Percentiles rank a stretch among this genome's conserved stretches.
Conservation (phyloP, 2,797 vertebrate species). For the Anguilla obscura region DNA sequence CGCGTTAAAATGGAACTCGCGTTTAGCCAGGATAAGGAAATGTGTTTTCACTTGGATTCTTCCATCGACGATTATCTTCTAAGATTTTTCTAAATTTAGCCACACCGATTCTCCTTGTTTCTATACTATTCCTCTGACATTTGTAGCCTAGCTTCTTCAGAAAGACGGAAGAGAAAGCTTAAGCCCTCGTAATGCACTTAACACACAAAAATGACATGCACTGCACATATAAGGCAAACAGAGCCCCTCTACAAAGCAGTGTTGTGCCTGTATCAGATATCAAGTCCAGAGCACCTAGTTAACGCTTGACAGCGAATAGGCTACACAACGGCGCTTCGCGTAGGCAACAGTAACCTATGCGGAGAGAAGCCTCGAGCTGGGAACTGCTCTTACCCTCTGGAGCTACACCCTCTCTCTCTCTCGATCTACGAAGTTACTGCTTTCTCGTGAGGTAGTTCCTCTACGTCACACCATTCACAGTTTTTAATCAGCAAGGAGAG, state of each 20-base stretch:
- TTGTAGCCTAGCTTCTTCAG: constrained; percentile 18
- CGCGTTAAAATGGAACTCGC: neutral
- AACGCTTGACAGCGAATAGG: constrained; percentile 18
- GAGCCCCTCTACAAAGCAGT: neutral
- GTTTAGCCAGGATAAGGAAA: neutral
- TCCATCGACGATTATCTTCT: constrained; percentile 24
- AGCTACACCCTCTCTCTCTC: neutral
- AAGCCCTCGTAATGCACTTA: constrained; percentile 35
- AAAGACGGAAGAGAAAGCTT: constrained; percentile 45
- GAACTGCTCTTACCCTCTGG: neutral
- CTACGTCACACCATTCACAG: constrained; percentile 51
- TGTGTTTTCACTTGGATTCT: constrained; percentile 28
- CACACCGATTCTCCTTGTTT: neutral
- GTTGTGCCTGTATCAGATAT: neutral
- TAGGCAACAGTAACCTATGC: constrained; percentile 11
- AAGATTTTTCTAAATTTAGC: constrained; percentile 17
- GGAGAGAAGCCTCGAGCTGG: neutral
- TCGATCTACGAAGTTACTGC: constrained; percentile 3
- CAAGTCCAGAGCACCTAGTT: constrained; percentile 9
- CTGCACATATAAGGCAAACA: constrained; percentile 11
- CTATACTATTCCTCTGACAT: constrained; percentile 26
- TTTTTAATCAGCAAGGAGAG: constrained; percentile 13
- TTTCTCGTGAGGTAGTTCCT: constrained; percentile 45
- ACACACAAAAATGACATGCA: neutral
- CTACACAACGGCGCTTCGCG: constrained; percentile 35